A percentile compares a stretch with the other conserved stretches of the same genome.
These are phyloP conservation scores for Platalea minor DNA, from an alignment of 2,797 vertebrate genomes.

Conservation along the genomic window DNA sequence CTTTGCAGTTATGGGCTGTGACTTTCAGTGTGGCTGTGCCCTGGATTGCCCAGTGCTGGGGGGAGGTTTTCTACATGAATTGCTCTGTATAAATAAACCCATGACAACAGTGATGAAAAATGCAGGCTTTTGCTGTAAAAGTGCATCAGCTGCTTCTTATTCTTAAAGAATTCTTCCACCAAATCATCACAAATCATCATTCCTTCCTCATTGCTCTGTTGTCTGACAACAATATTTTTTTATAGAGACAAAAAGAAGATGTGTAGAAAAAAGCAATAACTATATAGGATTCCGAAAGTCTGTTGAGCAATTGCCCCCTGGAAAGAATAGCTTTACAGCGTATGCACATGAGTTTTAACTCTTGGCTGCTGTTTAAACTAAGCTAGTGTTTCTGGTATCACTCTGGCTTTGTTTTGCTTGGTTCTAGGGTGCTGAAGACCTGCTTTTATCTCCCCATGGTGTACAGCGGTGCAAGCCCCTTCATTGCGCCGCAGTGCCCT, in stretches of 20 bases:
- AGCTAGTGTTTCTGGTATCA: neutral
- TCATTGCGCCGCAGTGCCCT: fast-evolving
- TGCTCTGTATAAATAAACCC: slow-evolving; percentile 57
- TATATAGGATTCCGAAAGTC: neutral
- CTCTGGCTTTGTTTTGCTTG: neutral
- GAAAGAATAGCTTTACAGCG: slow-evolving; percentile 2
- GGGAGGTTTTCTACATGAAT: slow-evolving; percentile 60
- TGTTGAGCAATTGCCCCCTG: slow-evolving; percentile 4
- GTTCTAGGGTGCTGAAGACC: neutral
- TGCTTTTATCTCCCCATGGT: neutral
- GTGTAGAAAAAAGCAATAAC: neutral
- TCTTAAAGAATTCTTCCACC: slow-evolving; percentile 24
- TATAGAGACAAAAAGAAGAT: neutral
- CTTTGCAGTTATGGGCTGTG: slow-evolving; percentile 23
- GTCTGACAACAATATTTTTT: neutral
- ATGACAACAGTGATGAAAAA: slow-evolving; percentile 55
- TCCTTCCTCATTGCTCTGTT: neutral
- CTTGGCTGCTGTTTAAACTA: neutral
- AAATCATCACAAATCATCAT: slow-evolving; percentile 22
- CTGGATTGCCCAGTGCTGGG: slow-evolving; percentile 44
- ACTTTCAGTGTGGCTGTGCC: neutral
- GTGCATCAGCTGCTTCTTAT: slow-evolving; percentile 41
- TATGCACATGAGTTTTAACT: neutral
- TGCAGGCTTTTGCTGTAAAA: slow-evolving; percentile 52
- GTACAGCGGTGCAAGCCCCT: neutral